These are phyloP conservation scores for Peucedramus taeniatus DNA, from an alignment of 2,113 vertebrate species.

Conservation along the genomic window DNA sequence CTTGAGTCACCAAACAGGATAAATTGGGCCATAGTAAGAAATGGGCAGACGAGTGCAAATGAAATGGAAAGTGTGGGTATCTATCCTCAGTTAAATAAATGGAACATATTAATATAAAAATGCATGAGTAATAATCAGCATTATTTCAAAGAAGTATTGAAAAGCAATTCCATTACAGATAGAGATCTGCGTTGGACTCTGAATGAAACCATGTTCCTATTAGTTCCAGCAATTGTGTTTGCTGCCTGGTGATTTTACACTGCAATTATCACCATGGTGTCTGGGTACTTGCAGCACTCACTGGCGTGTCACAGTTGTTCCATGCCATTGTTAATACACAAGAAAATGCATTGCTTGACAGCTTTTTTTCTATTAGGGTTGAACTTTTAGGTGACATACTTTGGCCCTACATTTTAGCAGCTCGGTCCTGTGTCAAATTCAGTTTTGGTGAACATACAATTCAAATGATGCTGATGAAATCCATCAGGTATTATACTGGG, in stretches of 20 bases:
- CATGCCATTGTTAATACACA: not conserved
- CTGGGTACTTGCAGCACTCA: conserved; percentile 12
- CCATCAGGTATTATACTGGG: not conserved
- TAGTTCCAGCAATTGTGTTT: conserved; percentile 2
- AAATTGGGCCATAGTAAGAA: not conserved
- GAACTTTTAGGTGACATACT: not conserved
- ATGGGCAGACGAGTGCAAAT: not conserved
- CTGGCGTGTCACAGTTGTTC: not conserved
- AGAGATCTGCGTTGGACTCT: not conserved
- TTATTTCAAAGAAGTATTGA: not conserved
- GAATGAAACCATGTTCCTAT: not conserved
- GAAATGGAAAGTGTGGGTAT: not conserved
- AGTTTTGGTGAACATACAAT: not conserved
- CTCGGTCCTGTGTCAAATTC: not conserved
- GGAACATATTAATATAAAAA: not conserved
- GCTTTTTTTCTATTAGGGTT: not conserved
- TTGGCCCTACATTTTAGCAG: not conserved
- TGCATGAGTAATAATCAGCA: not conserved
- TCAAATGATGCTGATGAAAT: not conserved
- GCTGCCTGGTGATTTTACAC: not conserved
- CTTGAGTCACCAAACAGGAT: not conserved
- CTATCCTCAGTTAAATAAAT: not conserved
- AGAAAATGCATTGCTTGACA: not conserved
- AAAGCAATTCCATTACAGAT: not conserved
- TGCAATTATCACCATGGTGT: conserved; percentile 1